Evolutionary conservation across 23 tunicate species (phyloP), one percentile per base, ranked within the genome.

Genomic region (Ciona savignyi): DNA sequence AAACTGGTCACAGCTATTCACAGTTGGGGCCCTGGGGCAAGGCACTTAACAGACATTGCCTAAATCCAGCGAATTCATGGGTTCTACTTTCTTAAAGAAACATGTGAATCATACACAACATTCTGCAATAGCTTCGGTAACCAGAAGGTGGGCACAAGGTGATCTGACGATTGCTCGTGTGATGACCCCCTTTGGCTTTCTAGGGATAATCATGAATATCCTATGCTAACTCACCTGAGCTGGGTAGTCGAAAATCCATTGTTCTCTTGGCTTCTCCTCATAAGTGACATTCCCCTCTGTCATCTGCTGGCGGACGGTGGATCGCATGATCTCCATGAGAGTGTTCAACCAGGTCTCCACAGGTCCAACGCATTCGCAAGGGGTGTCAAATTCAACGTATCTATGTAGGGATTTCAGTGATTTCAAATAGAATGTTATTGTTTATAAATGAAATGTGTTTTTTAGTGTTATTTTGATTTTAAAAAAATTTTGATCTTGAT

Each of bases 241-340:
- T 1, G 98, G 93, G 68, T 93, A 93, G 51, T 93, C 98, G 84
- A 93, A 93, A n/a, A 93, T 86, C 98, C 98, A 93, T 74, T 86
- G 88, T 51, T 93, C 98, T 22, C 98, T 72, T 6, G 98, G 88
- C 35, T 93, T 93, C 75, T 93, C 98, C 74, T 93, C 98, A 70
- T 93, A 93, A 20, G 98, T 93, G 62, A 93, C 93, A 32, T 77
- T 81, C 29, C 93, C 93, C 70, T 93, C 98, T 0, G 98, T 86
- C 93, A 93, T 86, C 75, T 83, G 74, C 67, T 93, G 86, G 29
- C 98, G 63, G 27, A 93, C 98, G 2, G 98, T 86, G 4, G 98
- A 84, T 49, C 98, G 68, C 98, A 86, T 86, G 51, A 89, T 74
- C 2, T 93, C 98, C 88, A 93, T 77, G 4, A 93, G 60, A 25